Base-by-base conservation (phyloP, 2,888 invertebrate species). In the Euproctis similis region DNA sequence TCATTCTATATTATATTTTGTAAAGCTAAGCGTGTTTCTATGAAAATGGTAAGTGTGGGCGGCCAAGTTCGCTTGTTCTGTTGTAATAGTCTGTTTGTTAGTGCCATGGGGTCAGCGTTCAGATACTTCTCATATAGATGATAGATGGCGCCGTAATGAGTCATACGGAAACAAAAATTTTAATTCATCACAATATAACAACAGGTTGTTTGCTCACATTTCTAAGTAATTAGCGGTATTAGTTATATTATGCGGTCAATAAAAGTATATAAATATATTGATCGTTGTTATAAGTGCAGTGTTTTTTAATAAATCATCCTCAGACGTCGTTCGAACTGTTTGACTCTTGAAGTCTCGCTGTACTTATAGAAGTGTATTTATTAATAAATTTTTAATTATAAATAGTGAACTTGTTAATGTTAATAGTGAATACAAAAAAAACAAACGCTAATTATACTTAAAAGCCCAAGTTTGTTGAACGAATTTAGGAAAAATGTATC, bases 31-130 rank as follows among this genome's bases (percentile, higher is more conserved):
- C 50, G 34, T 48, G 53, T 54, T 52, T 52, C 54, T n/a, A 57
- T 58, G 57, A 51, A 56, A 57, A 56, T 51, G 47, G 46, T 40
- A 53, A n/a, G n/a, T 57, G 80, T 80, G 73, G 81, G 78, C 78
- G 78, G 73, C 71, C 77, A 70, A 70, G 81, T 76, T 76, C 63
- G 62, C 64, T 59, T 26, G 40, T 43, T 42, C 42, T 40, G 51
- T 64, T 62, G 63, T 74, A 65, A 70, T 68, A 65, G 56, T 60
- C n/a, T n/a, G n/a, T n/a, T 59, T 63, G 66, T 68, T 60, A 62
- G 56, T 55, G 55, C 46, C 53, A 48, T 41, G 65, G 67, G 78
- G 76, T 80, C 78, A 73, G 42, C 58, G 74, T 69, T 68, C 72
- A 67, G 49, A 49, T 55, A 53, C 54, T 58, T 59, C 48, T 49